Evolutionary conservation across 1,140 invertebrate genomes (phyloP).

Genomic region (Rhizoglyphus robini): DNA sequence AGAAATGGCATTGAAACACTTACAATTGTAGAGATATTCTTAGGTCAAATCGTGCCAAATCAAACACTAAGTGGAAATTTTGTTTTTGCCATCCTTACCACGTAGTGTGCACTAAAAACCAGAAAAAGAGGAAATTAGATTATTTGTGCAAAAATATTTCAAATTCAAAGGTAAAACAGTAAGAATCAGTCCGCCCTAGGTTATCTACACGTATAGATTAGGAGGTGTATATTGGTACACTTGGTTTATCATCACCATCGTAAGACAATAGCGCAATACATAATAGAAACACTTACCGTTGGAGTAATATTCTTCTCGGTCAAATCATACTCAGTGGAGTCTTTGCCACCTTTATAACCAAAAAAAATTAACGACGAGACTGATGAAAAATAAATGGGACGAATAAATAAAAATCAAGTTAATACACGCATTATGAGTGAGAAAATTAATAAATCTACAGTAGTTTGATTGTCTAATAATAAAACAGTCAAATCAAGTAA

Average conservation of each 20-base stretch:
- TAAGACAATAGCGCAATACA: constrained; percentile 10
- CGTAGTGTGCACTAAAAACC: constrained; percentile 50
- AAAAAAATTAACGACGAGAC: constrained; percentile 99
- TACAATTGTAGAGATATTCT: no score
- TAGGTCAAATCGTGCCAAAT: no score
- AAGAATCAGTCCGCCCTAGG: constrained; percentile 26
- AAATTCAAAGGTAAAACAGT: not conserved
- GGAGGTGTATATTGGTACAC: constrained; percentile 21
- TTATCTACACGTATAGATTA: constrained; percentile 18
- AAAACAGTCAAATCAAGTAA: not conserved
- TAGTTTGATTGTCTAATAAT: not conserved
- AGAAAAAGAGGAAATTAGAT: constrained; percentile 17
- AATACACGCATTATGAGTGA: not conserved
- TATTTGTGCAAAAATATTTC: constrained; percentile 6
- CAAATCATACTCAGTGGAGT: constrained; percentile 93
- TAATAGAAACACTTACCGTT: constrained; percentile 48
- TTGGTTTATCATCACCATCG: constrained; percentile 19
- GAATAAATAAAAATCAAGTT: not conserved
- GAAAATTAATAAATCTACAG: not conserved
- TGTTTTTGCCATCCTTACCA: no score
- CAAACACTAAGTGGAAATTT: no score
- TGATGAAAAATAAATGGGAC: constrained; percentile 33
- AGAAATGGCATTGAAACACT: no score
- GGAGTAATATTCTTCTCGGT: constrained; percentile 98
- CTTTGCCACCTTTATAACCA: constrained; percentile 92